Conservation (phyloP, 2,888 invertebrate genomes). For the Pasiphila rectangulata region DNA sequence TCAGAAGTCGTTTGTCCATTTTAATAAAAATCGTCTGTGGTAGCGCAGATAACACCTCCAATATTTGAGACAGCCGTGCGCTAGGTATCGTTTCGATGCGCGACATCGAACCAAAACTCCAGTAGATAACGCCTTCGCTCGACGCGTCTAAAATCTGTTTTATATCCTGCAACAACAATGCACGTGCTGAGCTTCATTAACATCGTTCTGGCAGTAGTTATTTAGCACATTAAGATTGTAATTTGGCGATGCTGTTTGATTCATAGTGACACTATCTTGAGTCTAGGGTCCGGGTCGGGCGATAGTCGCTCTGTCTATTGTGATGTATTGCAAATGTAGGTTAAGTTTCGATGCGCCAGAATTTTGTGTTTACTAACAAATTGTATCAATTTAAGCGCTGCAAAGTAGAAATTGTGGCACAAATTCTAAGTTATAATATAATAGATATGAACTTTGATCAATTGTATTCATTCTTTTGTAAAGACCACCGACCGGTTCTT, state of each 20-base stretch:
- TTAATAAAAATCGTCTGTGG: slow-evolving; percentile 80
- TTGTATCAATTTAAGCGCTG: background rate
- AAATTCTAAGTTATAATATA: background rate
- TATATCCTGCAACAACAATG: slow-evolving; percentile 53
- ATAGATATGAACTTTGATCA: background rate
- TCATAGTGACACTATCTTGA: slow-evolving; percentile 54
- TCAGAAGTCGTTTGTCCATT: slow-evolving; percentile 70
- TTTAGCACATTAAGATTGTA: slow-evolving; percentile 30
- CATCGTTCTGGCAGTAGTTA: slow-evolving; percentile 11
- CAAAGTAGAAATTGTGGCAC: background rate
- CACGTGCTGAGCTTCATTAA: background rate
- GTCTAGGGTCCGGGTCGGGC: slow-evolving; percentile 57
- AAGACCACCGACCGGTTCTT: background rate
- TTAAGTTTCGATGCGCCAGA: slow-evolving; percentile 35
- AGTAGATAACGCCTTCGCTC: slow-evolving; percentile 77
- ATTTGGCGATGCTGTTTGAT: slow-evolving; percentile 50
- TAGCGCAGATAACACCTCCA: slow-evolving; percentile 72
- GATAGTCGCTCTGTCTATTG: slow-evolving; percentile 56
- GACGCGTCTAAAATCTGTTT: slow-evolving; percentile 67
- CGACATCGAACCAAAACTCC: slow-evolving; percentile 82
- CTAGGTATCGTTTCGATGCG: slow-evolving; percentile 76
- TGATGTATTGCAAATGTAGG: slow-evolving; percentile 52
- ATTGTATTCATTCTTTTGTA: background rate
- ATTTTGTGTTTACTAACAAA: background rate
- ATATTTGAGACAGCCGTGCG: slow-evolving; percentile 67